Evolutionary conservation across 2,888 invertebrate genomes (phyloP).

Genomic region (Rhagonycha fulva): DNA sequence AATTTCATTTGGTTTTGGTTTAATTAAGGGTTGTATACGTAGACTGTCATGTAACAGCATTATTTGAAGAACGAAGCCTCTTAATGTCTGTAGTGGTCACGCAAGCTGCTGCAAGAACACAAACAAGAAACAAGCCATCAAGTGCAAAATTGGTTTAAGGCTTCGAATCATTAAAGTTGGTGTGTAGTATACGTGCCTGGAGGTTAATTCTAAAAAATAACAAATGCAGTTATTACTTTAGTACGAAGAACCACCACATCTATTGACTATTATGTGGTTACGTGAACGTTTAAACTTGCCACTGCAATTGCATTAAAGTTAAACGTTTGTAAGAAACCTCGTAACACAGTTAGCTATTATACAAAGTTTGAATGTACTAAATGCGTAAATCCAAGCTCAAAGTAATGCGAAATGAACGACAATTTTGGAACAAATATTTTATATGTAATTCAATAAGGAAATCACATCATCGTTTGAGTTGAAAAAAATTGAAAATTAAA

Average conservation of each 20-base stretch:
- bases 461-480: too few species aligned
- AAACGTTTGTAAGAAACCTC: not conserved
- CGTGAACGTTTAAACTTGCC: not conserved
- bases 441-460: too few species aligned
- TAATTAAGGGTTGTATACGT: slow-evolving; percentile 24
- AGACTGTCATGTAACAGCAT: slow-evolving; percentile 28
- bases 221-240: not conserved
- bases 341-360: not conserved
- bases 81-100: slow-evolving; percentile 30
- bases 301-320: not conserved
- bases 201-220: slow-evolving; percentile 20
- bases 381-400: not conserved
- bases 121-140: slow-evolving; percentile 32
- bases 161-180: slow-evolving; percentile 29
- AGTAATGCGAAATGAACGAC: not conserved
- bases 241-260: not conserved
- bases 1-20: slow-evolving; percentile 18
- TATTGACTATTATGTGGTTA: not conserved
- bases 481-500: too few species aligned
- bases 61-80: slow-evolving; percentile 25
- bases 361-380: not conserved
- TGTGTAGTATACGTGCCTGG: slow-evolving; percentile 20
- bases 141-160: slow-evolving; percentile 30
- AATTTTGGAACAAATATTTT: not conserved
- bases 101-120: slow-evolving; percentile 30